These are phyloP conservation scores for Venusia cambrica DNA, from an alignment of 2,888 invertebrate species.

Conservation along the genomic window DNA sequence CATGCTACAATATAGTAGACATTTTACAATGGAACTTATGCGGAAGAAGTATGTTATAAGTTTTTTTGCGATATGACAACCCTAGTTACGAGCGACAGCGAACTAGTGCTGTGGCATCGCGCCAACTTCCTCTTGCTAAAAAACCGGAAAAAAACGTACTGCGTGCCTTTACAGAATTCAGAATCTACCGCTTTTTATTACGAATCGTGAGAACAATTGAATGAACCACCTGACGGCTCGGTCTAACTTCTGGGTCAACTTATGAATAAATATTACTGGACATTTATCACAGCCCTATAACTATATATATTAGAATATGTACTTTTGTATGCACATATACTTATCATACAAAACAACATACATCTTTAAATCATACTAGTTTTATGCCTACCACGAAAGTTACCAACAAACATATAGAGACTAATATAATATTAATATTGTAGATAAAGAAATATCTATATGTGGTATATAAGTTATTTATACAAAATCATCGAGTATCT, in stretches of 20 bases:
- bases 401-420: too few species aligned
- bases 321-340: too few species aligned
- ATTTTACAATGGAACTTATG: conserved; percentile 19
- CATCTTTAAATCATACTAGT: too few species aligned
- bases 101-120: conserved; percentile 21
- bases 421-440: too few species aligned
- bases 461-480: too few species aligned
- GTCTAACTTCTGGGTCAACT: conserved; percentile 14
- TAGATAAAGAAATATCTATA: too few species aligned
- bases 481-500: too few species aligned
- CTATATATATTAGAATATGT: too few species aligned
- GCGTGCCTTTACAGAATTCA: conserved; percentile 19
- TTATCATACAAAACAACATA: too few species aligned
- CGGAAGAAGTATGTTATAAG: conserved; percentile 7
- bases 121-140: conserved; percentile 22
- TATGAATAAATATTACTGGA: conserved; percentile 2
- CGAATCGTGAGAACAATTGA: conserved; percentile 19
- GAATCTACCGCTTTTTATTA: conserved; percentile 17
- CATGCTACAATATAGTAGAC: conserved; percentile 7
- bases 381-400: too few species aligned
- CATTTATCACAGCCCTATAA: too few species aligned
- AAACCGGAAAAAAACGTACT: conserved; percentile 22
- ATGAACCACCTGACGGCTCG: conserved; percentile 14
- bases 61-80: conserved; percentile 19
- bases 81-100: conserved; percentile 19